phyloP scores from a whole-genome alignment of 2,113 vertebrate genomes.

The Aspiorhynchus laticeps region DNA sequence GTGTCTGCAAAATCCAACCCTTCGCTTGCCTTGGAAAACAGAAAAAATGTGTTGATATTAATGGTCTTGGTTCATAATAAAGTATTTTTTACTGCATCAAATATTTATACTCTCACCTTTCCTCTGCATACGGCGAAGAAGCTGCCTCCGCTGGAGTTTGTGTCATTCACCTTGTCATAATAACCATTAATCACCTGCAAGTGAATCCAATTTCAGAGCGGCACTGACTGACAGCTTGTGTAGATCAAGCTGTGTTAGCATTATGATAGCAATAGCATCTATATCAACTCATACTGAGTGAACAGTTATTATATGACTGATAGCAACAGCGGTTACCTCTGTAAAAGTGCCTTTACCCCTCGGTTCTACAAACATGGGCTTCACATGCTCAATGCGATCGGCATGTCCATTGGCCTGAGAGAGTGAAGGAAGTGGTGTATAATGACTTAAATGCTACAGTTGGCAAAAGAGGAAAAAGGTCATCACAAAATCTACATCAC shows the following conservation, averaged over 20 bases:
- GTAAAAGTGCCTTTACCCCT: conserved; percentile 85
- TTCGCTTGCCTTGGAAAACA: conserved; percentile 85
- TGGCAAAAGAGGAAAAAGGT: neutral
- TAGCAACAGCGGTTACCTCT: conserved; percentile 74
- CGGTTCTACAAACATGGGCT: conserved; percentile 92
- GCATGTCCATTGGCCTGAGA: conserved; percentile 79
- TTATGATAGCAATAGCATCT: neutral
- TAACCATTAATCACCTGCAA: conserved; percentile 87
- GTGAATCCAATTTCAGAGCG: neutral
- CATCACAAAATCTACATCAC: neutral
- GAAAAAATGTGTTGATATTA: neutral
- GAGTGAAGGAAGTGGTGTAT: neutral
- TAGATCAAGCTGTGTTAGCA: neutral
- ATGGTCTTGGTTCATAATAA: neutral
- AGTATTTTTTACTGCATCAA: neutral
- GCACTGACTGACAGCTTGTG: neutral
- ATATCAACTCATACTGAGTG: neutral
- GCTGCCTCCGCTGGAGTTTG: conserved; percentile 80
- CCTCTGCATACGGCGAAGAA: conserved; percentile 95
- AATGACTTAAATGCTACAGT: neutral
- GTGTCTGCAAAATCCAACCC: conserved; percentile 92
- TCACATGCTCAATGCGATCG: conserved; percentile 84
- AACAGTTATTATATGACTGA: neutral
- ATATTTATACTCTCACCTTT: conserved; percentile 78
- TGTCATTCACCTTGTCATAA: conserved; percentile 80